These are phyloP conservation scores for Elmis aenea DNA, from an alignment of 2,888 invertebrate species.

Conservation along the genomic window DNA sequence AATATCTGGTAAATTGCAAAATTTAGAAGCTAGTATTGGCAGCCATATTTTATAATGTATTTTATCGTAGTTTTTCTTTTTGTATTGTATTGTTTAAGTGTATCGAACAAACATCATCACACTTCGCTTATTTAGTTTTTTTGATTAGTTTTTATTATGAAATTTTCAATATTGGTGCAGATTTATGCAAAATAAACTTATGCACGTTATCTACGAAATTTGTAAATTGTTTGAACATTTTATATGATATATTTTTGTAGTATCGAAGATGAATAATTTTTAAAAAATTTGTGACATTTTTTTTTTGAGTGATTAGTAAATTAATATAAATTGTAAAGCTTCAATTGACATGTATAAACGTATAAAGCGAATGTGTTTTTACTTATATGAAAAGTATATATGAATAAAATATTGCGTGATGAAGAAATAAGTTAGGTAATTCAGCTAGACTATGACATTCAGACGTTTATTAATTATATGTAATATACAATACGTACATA, in stretches of 20 bases:
- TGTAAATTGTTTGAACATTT: constrained; percentile 41
- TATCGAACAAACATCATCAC: constrained; percentile 9
- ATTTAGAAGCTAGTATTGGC: too few relatives aligned
- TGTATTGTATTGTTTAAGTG: constrained; percentile 20
- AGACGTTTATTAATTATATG: constrained; percentile 49
- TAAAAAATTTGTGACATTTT: constrained; percentile 22
- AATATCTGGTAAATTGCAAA: too few relatives aligned
- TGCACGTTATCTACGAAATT: constrained; percentile 35
- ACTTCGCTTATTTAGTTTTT: constrained; percentile 12
- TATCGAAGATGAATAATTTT: constrained; percentile 32
- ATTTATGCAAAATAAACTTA: constrained; percentile 14
- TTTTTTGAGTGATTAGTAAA: constrained; percentile 35
- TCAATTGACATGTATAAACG: constrained; percentile 44
- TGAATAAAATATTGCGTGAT: constrained; percentile 47
- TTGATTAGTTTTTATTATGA: constrained; percentile 11
- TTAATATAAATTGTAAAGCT: constrained; percentile 39
- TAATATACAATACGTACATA: constrained; percentile 51
- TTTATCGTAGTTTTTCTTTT: constrained; percentile 21
- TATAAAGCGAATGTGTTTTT: constrained; percentile 47
- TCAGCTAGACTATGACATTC: constrained; percentile 45
- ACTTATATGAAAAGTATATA: constrained; percentile 46
- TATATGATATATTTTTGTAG: constrained; percentile 46
- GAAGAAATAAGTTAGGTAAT: constrained; percentile 47
- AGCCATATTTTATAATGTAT: constrained; percentile 17
- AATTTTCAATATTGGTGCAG: constrained; percentile 40